These are phyloP conservation scores for Eupithecia centaureata DNA, from an alignment of 2,888 invertebrate genomes.

Conservation along the genomic window DNA sequence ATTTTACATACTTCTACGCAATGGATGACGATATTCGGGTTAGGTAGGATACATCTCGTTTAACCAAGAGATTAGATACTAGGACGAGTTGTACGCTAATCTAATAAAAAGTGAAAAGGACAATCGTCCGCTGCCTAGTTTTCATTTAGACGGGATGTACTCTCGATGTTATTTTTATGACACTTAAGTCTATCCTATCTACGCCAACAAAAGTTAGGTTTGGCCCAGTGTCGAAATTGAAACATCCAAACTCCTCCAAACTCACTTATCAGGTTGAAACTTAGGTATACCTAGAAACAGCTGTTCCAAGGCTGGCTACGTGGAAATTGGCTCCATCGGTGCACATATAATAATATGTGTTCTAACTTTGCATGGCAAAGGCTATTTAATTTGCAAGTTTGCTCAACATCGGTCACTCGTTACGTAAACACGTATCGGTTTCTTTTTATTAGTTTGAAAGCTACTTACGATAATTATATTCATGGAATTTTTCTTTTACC, in stretches of 20 bases:
- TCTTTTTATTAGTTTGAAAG: constrained; percentile 13
- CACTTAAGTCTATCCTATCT: too few relatives aligned
- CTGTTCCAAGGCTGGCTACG: background rate
- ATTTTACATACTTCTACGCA: too few relatives aligned
- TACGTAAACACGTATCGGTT: constrained; percentile 16
- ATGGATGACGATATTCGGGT: too few relatives aligned
- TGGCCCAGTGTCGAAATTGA: background rate
- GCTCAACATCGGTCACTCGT: constrained; percentile 21
- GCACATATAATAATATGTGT: too few relatives aligned
- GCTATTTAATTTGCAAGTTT: constrained; percentile 29
- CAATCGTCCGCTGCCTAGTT: too few relatives aligned
- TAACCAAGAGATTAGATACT: too few relatives aligned
- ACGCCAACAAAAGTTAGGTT: too few relatives aligned
- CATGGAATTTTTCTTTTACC: background rate
- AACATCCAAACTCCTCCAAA: constrained; percentile 8
- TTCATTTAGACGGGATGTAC: too few relatives aligned
- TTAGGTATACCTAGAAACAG: background rate
- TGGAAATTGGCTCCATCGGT: constrained; percentile 19
- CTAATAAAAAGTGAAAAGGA: too few relatives aligned
- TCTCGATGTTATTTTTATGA: too few relatives aligned
- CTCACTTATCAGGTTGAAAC: constrained; percentile 9
- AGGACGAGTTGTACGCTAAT: too few relatives aligned
- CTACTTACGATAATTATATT: background rate
- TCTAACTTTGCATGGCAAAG: constrained; percentile 29
- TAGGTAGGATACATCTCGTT: too few relatives aligned